Evolutionary conservation across 2,113 vertebrate genomes (phyloP), one percentile per base, ranked within the genome.

Genomic region (Lepus americanus): DNA sequence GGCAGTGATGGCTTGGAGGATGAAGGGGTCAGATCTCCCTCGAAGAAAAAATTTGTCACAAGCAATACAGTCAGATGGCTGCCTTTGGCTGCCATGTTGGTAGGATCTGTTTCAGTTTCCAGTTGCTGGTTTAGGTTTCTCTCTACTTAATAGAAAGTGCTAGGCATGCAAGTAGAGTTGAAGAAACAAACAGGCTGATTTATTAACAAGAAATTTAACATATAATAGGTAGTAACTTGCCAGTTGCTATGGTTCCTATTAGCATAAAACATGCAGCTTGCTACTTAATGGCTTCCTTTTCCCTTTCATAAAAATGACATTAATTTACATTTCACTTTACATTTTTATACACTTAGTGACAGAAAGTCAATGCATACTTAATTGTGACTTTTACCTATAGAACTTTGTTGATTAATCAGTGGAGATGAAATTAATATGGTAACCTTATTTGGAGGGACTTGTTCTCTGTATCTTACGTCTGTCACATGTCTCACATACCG

Each of bases 291-390:
- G 67, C 63, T 33, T 61, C 64, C 5, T 73, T 78, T 74, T 66
- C 4, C 33, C n/a, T 61, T 20, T 74, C 53, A 72, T 70, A 77
- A 87, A 64, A 78, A 29, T 27, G 17, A 59, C 51, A 39, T n/a
- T 94, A 29, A 95, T 95, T 94, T 94, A 66, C 81, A 90, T 90
- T 87, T 87, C 61, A 70, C 36, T 92, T 92, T 49, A 78, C 49
- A 86, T 80, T 61, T 89, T 36, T 1, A 2, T 69, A 70, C 10
- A 89, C 29, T 79, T 76, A 69, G 36, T 51, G 67, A 83, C 13
- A 12, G 51, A 84, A n/a, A 95, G 39, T 4, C 90, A 78, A 80
- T 79, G 63, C 29, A 39, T 66, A 67, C 69, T 92, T 94, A 78
- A 87, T 70, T 83, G n/a, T 83, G 78, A 22, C 13, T 92, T 89